phyloP scores from a whole-genome alignment of 1,140 invertebrate species.

The Delia radicum region DNA sequence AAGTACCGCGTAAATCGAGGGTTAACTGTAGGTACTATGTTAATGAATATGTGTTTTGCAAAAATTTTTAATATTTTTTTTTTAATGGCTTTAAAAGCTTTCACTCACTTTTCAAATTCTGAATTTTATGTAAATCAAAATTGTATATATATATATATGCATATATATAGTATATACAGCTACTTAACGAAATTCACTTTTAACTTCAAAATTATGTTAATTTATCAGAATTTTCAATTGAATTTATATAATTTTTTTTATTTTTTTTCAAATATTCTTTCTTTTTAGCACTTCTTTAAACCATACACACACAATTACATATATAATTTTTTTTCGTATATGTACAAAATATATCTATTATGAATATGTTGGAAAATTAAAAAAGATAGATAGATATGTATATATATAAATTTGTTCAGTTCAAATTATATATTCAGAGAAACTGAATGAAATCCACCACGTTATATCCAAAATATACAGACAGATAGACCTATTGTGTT shows the following conservation, averaged over 20 bases:
- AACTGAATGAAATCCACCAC: constrained; percentile 2
- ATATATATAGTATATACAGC: not conserved
- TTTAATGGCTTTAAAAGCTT: not conserved
- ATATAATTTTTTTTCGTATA: not conserved
- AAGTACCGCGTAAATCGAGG: too few species aligned
- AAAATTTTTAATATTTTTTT: too few species aligned
- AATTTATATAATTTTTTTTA: not conserved
- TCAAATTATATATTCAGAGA: too few species aligned
- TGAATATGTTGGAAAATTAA: not conserved
- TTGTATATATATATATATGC: not conserved
- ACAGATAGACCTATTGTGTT: constrained; percentile 16
- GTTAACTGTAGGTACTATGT: too few species aligned
- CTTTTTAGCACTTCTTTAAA: not conserved
- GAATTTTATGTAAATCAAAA: not conserved
- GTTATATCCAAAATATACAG: constrained; percentile 18
- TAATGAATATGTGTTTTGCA: too few species aligned
- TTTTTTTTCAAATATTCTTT: not conserved
- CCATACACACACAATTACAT: not conserved
- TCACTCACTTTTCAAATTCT: not conserved
- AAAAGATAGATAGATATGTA: not conserved
- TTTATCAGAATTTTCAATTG: not conserved
- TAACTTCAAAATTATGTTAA: not conserved
- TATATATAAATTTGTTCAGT: not conserved
- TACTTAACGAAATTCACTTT: too few species aligned
- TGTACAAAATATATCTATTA: not conserved